These are phyloP conservation scores for Lasioglossum figueresi DNA, from an alignment of 2,888 invertebrate genomes.

Conservation along the genomic window DNA sequence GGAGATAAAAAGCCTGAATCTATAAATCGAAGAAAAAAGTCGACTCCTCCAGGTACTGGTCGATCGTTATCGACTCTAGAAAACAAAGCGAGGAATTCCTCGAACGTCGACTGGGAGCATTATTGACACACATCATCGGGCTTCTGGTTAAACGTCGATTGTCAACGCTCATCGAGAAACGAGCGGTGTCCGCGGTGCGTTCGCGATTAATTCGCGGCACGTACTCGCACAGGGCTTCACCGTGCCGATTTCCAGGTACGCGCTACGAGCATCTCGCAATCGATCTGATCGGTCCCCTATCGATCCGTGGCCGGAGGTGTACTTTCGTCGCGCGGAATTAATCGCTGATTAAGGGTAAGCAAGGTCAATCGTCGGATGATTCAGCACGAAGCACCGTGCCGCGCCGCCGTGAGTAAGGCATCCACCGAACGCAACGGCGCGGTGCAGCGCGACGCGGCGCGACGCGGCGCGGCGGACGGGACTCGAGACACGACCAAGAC, in stretches of 20 bases:
- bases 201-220: conserved; percentile 77
- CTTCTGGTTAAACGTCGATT: conserved; percentile 33
- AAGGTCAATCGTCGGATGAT: conserved; percentile 82
- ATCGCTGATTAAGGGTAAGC: conserved; percentile 82
- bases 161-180: conserved; percentile 1
- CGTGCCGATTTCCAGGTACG: conserved; percentile 79
- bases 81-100: not conserved
- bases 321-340: conserved; percentile 81
- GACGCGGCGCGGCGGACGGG: conserved; percentile 18
- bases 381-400: conserved; percentile 65
- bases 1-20: not conserved
- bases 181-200: conserved; percentile 17
- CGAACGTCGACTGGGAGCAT: conserved; percentile 14
- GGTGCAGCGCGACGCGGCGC: too few relatives aligned
- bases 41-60: not conserved
- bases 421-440: conserved; percentile 37
- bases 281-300: conserved; percentile 22
- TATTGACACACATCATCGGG: conserved; percentile 21
- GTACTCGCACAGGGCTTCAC: conserved; percentile 70
- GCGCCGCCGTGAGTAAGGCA: conserved; percentile 63
- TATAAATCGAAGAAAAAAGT: not conserved
- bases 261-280: conserved; percentile 76
- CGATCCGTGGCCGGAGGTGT: conserved; percentile 68
- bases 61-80: conserved; percentile 2
- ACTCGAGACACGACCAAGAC: conserved; percentile 54